Conservation (phyloP, 1,140 invertebrate species). For the Tetragnatha versicolor region DNA sequence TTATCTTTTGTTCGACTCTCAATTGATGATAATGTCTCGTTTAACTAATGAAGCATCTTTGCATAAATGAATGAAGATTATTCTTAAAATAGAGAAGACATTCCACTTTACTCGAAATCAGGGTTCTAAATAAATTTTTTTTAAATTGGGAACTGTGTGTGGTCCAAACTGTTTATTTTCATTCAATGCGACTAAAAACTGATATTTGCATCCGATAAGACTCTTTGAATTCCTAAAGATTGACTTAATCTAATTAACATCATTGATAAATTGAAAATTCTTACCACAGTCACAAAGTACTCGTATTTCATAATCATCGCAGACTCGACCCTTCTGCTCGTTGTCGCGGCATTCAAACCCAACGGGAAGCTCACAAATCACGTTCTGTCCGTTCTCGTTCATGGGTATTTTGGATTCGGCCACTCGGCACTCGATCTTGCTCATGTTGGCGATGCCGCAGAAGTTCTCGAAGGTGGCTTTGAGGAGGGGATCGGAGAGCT, state of each 20-base stretch:
- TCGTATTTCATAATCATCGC: conserved; percentile 48
- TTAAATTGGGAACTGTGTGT: no score
- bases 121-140: no score
- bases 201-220: no score
- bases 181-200: no score
- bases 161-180: no score
- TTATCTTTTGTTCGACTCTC: no score
- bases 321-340: conserved; percentile 55
- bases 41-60: no score
- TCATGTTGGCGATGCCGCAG: conserved; percentile 71
- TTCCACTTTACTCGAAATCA: no score
- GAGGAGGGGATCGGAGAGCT: neutral
- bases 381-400: conserved; percentile 71
- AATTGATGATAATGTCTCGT: no score
- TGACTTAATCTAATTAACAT: neutral
- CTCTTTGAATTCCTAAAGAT: no score
- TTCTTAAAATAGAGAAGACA: no score
- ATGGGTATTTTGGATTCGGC: conserved; percentile 69
- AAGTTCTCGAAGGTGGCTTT: conserved; percentile 60
- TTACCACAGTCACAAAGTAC: conserved; percentile 46
- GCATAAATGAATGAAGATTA: no score
- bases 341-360: conserved; percentile 64
- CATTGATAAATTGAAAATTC: neutral
- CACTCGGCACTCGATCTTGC: conserved; percentile 77
- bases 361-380: conserved; percentile 62